Base-by-base conservation (phyloP, 1,140 invertebrate species). In the Thereuonema tuberculata region DNA sequence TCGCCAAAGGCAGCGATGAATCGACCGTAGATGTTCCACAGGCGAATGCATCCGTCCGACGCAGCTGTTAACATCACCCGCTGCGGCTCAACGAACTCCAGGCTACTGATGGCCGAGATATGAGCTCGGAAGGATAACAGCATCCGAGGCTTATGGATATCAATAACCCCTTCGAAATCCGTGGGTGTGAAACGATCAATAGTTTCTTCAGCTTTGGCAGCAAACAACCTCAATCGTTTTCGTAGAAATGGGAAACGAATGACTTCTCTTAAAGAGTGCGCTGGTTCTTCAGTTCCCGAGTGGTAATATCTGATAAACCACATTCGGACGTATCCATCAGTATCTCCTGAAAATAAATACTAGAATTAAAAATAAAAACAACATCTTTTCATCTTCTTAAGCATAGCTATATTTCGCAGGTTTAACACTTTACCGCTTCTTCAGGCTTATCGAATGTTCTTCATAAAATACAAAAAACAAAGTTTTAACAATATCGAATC, bases 331-430 rank as follows among this genome's bases (percentile, higher is more conserved):
- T 12, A 50, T 12, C 48, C 48, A 9, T 12, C 21, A 9, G n/a
- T 50, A 50, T 50, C 48, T 12, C 48, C 48, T 50, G 48, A n/a
- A 50, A 50, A n/a, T n/a, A n/a, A n/a, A n/a, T n/a, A n/a, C n/a
- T n/a, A n/a, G n/a, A n/a, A n/a, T n/a, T n/a, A n/a, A n/a, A n/a
- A n/a, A n/a, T n/a, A n/a, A n/a, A n/a, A n/a, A n/a, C n/a, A n/a
- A n/a, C n/a, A n/a, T n/a, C n/a, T n/a, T n/a, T n/a, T n/a, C n/a
- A n/a, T n/a, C n/a, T n/a, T n/a, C n/a, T n/a, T n/a, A n/a, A n/a
- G n/a, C n/a, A n/a, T n/a, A n/a, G n/a, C n/a, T n/a, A n/a, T n/a
- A n/a, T n/a, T n/a, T n/a, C n/a, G n/a, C n/a, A n/a, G n/a, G n/a
- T n/a, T n/a, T n/a, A n/a, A n/a, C n/a, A n/a, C n/a, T n/a, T n/a